A percentile compares a stretch with the other conserved stretches of the same genome.
These are phyloP conservation scores for Heliconius charithonia DNA, from an alignment of 2,888 invertebrate species.

Conservation along the genomic window DNA sequence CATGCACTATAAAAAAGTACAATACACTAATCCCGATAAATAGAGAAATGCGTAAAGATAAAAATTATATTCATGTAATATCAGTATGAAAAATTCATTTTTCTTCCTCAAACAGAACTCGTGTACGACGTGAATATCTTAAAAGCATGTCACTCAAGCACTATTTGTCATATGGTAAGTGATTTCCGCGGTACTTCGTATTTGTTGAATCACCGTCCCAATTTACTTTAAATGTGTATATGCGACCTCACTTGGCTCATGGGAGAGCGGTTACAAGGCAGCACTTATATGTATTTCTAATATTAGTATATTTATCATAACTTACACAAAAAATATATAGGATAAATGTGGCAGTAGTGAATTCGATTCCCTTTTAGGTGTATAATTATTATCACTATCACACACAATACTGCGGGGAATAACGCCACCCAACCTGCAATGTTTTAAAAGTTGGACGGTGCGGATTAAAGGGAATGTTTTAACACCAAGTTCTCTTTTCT, in stretches of 20 bases:
- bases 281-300: neutral
- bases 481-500: too few relatives aligned
- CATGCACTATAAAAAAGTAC: neutral
- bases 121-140: conserved; percentile 48
- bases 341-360: neutral
- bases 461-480: too few relatives aligned
- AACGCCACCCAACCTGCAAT: too few relatives aligned
- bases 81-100: conserved; percentile 33
- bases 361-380: too few relatives aligned
- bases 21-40: too few relatives aligned
- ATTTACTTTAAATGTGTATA: conserved; percentile 27
- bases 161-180: conserved; percentile 82
- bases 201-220: conserved; percentile 71
- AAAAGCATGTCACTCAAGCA: conserved; percentile 76
- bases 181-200: conserved; percentile 73
- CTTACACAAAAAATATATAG: neutral
- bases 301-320: neutral
- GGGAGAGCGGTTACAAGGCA: neutral
- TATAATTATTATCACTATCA: too few relatives aligned
- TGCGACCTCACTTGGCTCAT: conserved; percentile 22
- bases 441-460: too few relatives aligned
- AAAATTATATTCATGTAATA: conserved; percentile 10
- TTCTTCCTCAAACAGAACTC: conserved; percentile 29
- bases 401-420: too few relatives aligned
- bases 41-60: neutral